Evolutionary conservation across 1,140 invertebrate genomes (phyloP), one percentile per base, ranked within the genome.

Genomic region (Oedothorax gibbosus): DNA sequence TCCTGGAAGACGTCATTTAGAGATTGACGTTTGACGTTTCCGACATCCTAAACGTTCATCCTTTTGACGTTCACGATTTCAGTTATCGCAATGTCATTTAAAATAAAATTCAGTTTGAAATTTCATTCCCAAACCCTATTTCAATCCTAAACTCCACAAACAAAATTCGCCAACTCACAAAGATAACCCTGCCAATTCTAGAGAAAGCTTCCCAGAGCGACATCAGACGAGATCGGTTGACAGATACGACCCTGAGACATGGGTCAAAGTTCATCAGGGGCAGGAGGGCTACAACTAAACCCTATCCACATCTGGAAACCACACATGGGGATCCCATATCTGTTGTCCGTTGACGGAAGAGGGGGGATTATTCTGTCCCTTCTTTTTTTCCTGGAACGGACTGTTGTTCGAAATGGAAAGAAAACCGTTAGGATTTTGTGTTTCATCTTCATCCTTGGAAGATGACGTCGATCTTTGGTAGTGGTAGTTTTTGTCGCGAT

Each of bases 341-440:
- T 71, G 69, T 65, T 68, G 53, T 56, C 65, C 77, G 78, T 81
- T 71, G 54, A 49, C 21, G 18, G 35, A 56, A n/a, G 51, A 49
- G 49, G 51, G 53, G n/a, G 21, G 54, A 49, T 14, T 18, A 80
- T 56, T 71, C 53, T 49, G 66, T 66, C 18, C 7, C 11, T 62
- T 12, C 18, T 8, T 35, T 21, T 21, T 35, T 50, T 66, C 64
- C 50, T 20, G 53, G 60, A 79, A 66, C 56, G 49, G 18, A 68
- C 3, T 51, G 49, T 15, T 35, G 69, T 15, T 50, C 10, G 69
- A 21, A n/a, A 81, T n/a, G 78, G 78, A 53, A n/a, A 18, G 14
- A 81, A 56, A 21, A 77, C 78, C 35, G 78, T 81, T 81, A 81
- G 71, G 78, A 81, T 81, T 49, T 50, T 71, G 65, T 81, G 62